These are phyloP conservation scores for Drosophila vallismaia DNA, from an alignment of 2,888 invertebrate genomes.

Conservation along the genomic window DNA sequence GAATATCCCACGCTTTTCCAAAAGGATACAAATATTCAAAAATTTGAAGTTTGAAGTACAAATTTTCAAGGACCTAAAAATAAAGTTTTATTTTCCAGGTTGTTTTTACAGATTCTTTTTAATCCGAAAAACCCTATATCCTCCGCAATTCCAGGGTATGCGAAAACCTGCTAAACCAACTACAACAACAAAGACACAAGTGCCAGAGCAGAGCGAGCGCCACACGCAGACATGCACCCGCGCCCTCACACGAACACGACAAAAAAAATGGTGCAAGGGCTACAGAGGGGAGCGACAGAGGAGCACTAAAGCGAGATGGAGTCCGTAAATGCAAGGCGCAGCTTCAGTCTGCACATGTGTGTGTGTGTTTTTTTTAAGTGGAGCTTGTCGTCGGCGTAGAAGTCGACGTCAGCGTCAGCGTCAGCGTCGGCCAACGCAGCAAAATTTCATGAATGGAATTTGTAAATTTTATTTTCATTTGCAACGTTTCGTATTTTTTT, in stretches of 20 bases:
- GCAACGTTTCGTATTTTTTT: conserved; percentile 50
- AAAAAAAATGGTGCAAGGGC: conserved; percentile 13
- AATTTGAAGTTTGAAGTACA: no score
- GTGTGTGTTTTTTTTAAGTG: conserved; percentile 49
- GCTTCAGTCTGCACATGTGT: conserved; percentile 30
- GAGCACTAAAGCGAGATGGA: conserved; percentile 21
- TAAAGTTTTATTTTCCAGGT: background rate
- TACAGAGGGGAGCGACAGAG: conserved; percentile 18
- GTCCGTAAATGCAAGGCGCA: conserved; percentile 8
- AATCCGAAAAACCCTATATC: background rate
- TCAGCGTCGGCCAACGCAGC: conserved; percentile 61
- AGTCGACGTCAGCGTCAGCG: conserved; percentile 15
- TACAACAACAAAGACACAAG: conserved; percentile 49
- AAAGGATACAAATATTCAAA: no score
- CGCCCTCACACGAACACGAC: conserved; percentile 9
- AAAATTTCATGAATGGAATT: conserved; percentile 84
- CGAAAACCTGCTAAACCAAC: conserved; percentile 23
- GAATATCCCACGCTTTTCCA: background rate
- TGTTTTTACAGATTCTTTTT: background rate
- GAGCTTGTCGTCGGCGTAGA: conserved; percentile 41
- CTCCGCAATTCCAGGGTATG: conserved; percentile 4
- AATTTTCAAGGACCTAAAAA: background rate
- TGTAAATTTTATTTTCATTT: conserved; percentile 82
- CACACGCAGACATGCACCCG: conserved; percentile 61
- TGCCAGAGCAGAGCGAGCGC: conserved; percentile 70